phyloP scores from a whole-genome alignment of 2,797 vertebrate species.

The Cheirogaleus major region DNA sequence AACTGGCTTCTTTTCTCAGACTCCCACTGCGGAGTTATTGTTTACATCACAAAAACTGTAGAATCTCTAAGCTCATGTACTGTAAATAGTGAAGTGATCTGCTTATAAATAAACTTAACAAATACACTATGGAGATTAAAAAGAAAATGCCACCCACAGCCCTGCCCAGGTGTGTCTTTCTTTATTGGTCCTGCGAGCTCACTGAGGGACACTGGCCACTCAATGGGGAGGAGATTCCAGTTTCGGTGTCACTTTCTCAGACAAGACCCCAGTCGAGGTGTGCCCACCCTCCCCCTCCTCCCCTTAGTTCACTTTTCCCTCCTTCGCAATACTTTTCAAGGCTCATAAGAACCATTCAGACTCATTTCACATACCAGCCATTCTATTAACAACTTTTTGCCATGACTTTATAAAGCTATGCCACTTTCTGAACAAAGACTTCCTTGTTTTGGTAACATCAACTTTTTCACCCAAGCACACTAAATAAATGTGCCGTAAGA shows the following conservation, averaged over 20 bases:
- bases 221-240: background rate
- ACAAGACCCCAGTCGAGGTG: background rate
- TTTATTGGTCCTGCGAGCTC: background rate
- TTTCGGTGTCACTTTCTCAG: background rate
- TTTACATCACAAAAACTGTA: conserved; percentile 99
- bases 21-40: conserved; percentile 96
- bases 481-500: background rate
- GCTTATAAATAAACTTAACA: conserved; percentile 95
- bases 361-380: rapidly evolving
- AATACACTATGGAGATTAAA: conserved; percentile 87
- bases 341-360: background rate
- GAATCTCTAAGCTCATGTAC: conserved; percentile 99
- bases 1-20: conserved; percentile 98
- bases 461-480: background rate
- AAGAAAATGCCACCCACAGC: conserved; percentile 64
- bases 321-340: background rate
- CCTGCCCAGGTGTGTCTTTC: conserved; percentile 61
- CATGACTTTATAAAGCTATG: background rate
- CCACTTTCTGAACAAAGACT: background rate
- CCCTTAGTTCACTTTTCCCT: background rate
- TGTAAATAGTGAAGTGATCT: conserved; percentile 99
- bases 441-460: background rate
- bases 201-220: background rate
- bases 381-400: background rate
- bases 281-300: background rate